Percentiles rank a stretch among this genome's conserved stretches.
phyloP scores from a whole-genome alignment of 2,113 vertebrate genomes.

The Cynopterus brachyotis region DNA sequence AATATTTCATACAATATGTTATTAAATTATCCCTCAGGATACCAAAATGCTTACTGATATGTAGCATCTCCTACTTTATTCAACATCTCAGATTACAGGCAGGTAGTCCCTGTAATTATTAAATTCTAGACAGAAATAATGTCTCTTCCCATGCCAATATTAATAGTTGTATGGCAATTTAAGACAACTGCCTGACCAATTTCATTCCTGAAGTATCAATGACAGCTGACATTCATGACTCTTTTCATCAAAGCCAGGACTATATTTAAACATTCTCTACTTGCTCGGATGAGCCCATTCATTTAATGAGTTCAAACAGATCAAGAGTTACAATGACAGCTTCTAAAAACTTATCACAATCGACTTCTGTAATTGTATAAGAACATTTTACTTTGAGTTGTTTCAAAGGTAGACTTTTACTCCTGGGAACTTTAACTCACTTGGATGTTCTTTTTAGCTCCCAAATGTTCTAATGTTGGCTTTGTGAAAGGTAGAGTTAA shows the following conservation, averaged over 20 bases:
- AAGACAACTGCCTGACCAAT: not conserved
- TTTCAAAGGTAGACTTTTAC: not conserved
- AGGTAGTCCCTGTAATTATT: not conserved
- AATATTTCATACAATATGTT: constrained; percentile 71
- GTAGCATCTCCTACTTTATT: constrained; percentile 66
- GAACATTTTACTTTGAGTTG: not conserved
- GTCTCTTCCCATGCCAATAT: not conserved
- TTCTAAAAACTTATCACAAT: not conserved
- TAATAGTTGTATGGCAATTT: not conserved
- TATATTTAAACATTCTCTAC: not conserved
- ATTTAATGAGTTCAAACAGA: not conserved
- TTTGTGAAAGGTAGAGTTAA: not conserved
- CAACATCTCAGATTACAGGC: not conserved
- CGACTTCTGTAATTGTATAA: not conserved
- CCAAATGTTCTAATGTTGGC: not conserved
- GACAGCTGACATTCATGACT: not conserved
- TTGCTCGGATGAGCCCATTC: not conserved
- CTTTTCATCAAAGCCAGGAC: not conserved
- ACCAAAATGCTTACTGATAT: constrained; percentile 71
- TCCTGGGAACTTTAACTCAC: not conserved
- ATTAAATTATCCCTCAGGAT: constrained; percentile 71
- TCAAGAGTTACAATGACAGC: not conserved
- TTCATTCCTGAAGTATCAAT: not conserved
- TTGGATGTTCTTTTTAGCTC: not conserved
- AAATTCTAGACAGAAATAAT: not conserved